Evolutionary conservation across 2,888 invertebrate genomes (phyloP), one percentile per base, ranked within the genome.

Genomic region (Synanthedon myopaeformis): DNA sequence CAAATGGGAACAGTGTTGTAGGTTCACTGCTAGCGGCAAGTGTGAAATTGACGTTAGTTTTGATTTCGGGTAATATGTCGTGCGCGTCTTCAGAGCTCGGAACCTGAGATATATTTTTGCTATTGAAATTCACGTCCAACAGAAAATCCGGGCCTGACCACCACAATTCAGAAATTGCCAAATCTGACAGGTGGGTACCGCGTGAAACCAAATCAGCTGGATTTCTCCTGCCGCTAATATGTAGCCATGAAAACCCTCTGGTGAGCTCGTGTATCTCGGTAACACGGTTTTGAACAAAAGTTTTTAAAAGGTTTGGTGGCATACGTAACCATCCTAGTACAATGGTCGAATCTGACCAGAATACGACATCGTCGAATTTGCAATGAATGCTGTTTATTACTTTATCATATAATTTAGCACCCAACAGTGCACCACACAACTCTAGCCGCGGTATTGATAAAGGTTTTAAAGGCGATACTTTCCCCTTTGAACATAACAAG

Each of bases 271-370:
- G 51, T 23, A 62, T 60, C 12, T 56, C 56, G 3, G 54, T 41
- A 8, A 58, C 51, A 6, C 62, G 41, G 42, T 66, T 61, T 42
- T 58, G 57, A 10, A 64, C 60, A 53, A 59, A 62, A 6, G 57
- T 56, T 57, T 62, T 60, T 48, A 57, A 55, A n/a, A 52, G 48
- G 14, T 54, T 49, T 0, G 58, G 57, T 10, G 55, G 17, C 50
- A 51, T 56, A 11, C 51, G 45, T 11, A 63, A 45, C 63, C 64
- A 64, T 10, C 58, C 53, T n/a, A 61, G 14, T 2, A 56, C 58
- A 13, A 64, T 59, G 8, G 61, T 59, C 3, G 63, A 64, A 51
- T 64, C 65, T 5, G 64, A 59, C 61, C 61, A 67, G 12, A 59
- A 60, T 3, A 57, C 49, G 14, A 60, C 54, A 3, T 58, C 53